These are phyloP conservation scores for Eristalis pertinax DNA, from an alignment of 2,888 invertebrate species.

Conservation along the genomic window DNA sequence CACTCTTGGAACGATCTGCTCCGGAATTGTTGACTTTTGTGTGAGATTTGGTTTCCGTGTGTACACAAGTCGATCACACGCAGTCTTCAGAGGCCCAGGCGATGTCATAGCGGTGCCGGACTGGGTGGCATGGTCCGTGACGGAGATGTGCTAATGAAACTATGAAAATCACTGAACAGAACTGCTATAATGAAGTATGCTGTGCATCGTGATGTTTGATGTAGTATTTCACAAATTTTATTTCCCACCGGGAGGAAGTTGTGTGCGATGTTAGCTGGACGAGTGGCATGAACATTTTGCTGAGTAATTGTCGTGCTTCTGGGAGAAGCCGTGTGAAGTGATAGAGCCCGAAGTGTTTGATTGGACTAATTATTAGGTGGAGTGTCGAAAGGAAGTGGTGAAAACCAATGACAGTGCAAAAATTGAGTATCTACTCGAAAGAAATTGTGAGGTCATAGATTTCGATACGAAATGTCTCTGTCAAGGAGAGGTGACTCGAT, in stretches of 20 bases:
- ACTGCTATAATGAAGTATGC: not conserved
- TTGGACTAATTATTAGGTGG: not conserved
- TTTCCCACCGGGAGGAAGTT: not conserved
- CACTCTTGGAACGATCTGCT: not conserved
- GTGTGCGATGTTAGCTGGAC: not conserved
- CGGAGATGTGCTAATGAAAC: not conserved
- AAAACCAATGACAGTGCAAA: not conserved
- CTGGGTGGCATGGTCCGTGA: not conserved
- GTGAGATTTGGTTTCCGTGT: conserved; percentile 1
- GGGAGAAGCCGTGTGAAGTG: not conserved
- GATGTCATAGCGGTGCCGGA: not conserved
- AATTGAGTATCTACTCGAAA: not conserved
- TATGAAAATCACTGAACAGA: not conserved
- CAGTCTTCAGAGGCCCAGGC: not conserved
- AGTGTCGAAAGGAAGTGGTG: not conserved
- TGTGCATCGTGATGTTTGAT: not conserved
- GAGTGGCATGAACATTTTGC: not conserved
- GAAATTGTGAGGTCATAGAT: not conserved
- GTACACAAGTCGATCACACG: not conserved
- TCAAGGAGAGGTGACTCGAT: no score
- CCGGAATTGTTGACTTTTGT: conserved; percentile 8
- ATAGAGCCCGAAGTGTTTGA: not conserved
- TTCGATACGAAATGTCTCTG: not conserved
- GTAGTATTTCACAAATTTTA: not conserved
- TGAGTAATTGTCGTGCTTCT: not conserved